A percentile compares a stretch with the other conserved stretches of the same genome.
phyloP scores from a whole-genome alignment of 2,113 vertebrate species.

The Cercocebus atys region DNA sequence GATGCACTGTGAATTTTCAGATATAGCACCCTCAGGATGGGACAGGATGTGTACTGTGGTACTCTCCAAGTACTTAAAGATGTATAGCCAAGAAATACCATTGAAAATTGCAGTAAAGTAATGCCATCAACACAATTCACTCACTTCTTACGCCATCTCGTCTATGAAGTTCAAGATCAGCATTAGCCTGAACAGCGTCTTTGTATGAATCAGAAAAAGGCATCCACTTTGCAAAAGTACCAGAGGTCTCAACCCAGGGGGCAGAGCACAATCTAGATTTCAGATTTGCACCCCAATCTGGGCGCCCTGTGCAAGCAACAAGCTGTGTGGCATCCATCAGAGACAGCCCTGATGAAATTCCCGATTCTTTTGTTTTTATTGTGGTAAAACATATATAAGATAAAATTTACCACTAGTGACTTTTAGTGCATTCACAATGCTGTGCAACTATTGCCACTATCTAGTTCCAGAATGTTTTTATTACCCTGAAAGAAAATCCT shows the following conservation, averaged over 20 bases:
- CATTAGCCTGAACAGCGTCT: background rate
- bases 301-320: background rate
- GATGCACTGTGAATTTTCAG: background rate
- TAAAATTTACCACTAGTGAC: background rate
- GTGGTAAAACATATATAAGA: background rate
- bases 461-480: background rate
- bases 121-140: background rate
- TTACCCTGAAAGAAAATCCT: background rate
- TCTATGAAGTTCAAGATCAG: background rate
- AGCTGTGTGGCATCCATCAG: background rate
- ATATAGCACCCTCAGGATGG: background rate
- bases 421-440: background rate
- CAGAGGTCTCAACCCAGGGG: background rate
- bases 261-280: background rate
- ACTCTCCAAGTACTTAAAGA: background rate
- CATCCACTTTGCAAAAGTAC: background rate
- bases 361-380: background rate
- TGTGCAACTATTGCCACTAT: background rate
- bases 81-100: rapidly evolving
- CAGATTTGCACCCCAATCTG: background rate
- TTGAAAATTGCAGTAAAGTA: background rate
- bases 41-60: no score
- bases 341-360: background rate
- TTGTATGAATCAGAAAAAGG: background rate
- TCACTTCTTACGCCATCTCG: background rate